Evolutionary conservation across 1,140 invertebrate species (phyloP).

Genomic region (Acromyrmex charruanus): DNA sequence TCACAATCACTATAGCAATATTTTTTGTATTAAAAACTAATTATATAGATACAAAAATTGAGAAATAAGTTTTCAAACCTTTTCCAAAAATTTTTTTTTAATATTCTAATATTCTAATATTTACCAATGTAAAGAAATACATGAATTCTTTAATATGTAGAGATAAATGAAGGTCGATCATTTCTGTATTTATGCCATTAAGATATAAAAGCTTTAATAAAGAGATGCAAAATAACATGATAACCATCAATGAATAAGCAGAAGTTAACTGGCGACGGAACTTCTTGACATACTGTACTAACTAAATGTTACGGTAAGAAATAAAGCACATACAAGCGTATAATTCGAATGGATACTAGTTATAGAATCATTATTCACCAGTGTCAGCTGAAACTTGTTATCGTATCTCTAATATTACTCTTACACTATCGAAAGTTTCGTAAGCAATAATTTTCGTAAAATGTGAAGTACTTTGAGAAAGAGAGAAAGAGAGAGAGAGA

Average conservation of each 20-base stretch:
- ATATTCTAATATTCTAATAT: not conserved
- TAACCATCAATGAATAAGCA: not conserved
- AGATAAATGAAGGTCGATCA: not conserved
- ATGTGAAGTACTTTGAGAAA: not conserved
- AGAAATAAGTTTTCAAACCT: not conserved
- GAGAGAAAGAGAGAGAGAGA: too few species aligned
- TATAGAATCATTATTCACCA: slow-evolving; percentile 24
- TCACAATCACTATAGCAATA: not conserved
- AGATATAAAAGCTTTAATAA: not conserved
- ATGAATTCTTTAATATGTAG: not conserved
- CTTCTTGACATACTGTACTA: not conserved
- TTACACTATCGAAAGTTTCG: not conserved
- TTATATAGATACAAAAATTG: not conserved
- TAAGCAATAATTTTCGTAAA: not conserved
- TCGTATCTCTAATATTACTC: not conserved
- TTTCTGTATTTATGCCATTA: not conserved
- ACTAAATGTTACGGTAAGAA: not conserved
- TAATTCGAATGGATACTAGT: slow-evolving; percentile 1
- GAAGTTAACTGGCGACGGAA: not conserved
- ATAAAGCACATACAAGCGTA: slow-evolving; percentile 20
- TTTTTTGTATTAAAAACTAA: slow-evolving; percentile 12
- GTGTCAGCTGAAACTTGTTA: slow-evolving; percentile 10
- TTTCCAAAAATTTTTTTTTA: too few species aligned
- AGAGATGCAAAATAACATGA: not conserved
- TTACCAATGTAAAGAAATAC: not conserved